Conservation (phyloP, 2,888 invertebrate species). For the Timema cristinae region DNA sequence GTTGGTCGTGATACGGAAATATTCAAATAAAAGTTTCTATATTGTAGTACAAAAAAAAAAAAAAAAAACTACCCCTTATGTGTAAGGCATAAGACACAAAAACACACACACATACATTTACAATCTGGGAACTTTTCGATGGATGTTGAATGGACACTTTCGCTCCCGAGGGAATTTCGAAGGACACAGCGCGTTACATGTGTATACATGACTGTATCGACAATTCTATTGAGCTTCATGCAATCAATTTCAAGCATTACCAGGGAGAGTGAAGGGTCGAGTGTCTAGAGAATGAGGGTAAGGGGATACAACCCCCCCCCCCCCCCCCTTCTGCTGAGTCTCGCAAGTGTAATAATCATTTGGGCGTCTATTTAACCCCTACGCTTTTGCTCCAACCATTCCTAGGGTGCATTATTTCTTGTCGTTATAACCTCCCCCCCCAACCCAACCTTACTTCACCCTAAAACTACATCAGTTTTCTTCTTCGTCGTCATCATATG, state of each 20-base stretch:
- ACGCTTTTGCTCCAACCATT: not conserved
- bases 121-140: too few relatives aligned
- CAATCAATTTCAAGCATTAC: slow-evolving; percentile 28
- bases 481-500: not conserved
- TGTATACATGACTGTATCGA: not conserved
- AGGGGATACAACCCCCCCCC: slow-evolving; percentile 1
- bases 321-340: slow-evolving; percentile 1
- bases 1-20: too few relatives aligned
- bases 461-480: not conserved
- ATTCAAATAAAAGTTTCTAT: too few relatives aligned
- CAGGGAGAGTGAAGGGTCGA: not conserved
- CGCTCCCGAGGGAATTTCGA: slow-evolving; percentile 6
- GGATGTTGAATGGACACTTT: too few relatives aligned
- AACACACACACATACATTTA: too few relatives aligned
- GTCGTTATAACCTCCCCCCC: slow-evolving; percentile 8
- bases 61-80: too few relatives aligned
- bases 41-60: too few relatives aligned
- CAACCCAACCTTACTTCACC: not conserved
- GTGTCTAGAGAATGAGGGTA: not conserved
- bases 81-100: too few relatives aligned
- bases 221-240: slow-evolving; percentile 28
- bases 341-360: slow-evolving; percentile 26
- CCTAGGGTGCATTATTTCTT: slow-evolving; percentile 6
- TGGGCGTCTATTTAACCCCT: slow-evolving; percentile 25
- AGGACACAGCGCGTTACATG: slow-evolving; percentile 10